Conservation (phyloP, 2,888 invertebrate genomes). For the Drosophila multiciliata region DNA sequence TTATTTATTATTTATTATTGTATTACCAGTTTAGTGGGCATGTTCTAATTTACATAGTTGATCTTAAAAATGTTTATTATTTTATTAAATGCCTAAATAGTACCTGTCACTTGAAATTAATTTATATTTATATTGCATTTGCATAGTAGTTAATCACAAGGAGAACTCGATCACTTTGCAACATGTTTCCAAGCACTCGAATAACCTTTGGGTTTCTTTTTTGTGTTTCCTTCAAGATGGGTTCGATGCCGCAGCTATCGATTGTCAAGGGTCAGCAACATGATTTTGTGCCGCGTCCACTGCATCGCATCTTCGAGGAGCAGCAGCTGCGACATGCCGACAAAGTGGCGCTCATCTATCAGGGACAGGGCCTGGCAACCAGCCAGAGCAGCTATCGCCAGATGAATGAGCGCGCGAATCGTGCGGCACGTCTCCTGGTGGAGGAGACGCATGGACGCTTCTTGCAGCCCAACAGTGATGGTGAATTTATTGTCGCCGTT, state of each 20-base stretch:
- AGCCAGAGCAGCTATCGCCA: slow-evolving; percentile 84
- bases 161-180: neutral
- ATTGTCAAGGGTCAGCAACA: slow-evolving; percentile 88
- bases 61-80: too few relatives aligned
- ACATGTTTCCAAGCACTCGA: neutral
- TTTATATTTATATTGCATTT: neutral
- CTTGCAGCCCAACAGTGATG: slow-evolving; percentile 87
- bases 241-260: slow-evolving; percentile 90
- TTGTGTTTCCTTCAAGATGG: slow-evolving; percentile 86
- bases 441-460: slow-evolving; percentile 76
- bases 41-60: neutral
- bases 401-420: slow-evolving; percentile 85
- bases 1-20: too few relatives aligned
- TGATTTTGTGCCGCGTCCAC: slow-evolving; percentile 86
- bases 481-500: slow-evolving; percentile 91
- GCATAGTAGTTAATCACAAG: neutral
- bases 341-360: slow-evolving; percentile 88
- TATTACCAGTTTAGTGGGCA: neutral
- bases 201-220: neutral
- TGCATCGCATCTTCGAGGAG: slow-evolving; percentile 87
- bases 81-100: too few relatives aligned
- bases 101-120: too few relatives aligned
- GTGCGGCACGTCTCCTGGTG: slow-evolving; percentile 84
- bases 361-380: slow-evolving; percentile 46
- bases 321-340: slow-evolving; percentile 86